phyloP scores from a whole-genome alignment of 2,113 vertebrate genomes.

The Toxotes jaculatrix region DNA sequence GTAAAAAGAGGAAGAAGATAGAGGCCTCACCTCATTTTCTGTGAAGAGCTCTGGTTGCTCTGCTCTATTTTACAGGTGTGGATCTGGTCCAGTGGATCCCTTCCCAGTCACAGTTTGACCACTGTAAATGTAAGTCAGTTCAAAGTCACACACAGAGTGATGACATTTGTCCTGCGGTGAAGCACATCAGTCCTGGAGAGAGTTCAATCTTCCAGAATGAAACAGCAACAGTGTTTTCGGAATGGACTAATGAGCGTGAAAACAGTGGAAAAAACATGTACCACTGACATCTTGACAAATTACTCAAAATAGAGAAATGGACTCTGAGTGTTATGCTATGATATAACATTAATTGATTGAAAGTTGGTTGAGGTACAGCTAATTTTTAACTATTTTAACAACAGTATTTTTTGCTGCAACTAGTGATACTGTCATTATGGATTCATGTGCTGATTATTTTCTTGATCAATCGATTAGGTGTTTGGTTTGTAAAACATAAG shows the following conservation, averaged over 20 bases:
- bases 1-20: background rate
- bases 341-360: too few species aligned
- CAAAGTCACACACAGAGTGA: slow-evolving; percentile 19
- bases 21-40: background rate
- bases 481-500: background rate
- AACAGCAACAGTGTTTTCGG: background rate
- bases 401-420: background rate
- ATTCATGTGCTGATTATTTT: background rate
- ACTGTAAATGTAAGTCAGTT: slow-evolving; percentile 17
- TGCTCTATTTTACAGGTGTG: slow-evolving; percentile 15
- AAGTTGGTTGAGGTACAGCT: background rate
- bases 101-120: slow-evolving; percentile 16
- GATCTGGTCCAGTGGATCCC: slow-evolving; percentile 21
- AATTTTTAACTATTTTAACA: background rate
- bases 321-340: too few species aligned
- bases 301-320: too few species aligned
- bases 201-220: slow-evolving; percentile 22
- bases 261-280: background rate
- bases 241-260: background rate
- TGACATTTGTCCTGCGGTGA: slow-evolving; percentile 18
- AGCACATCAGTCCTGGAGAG: slow-evolving; percentile 28
- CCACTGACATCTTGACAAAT: background rate
- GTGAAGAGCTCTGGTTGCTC: slow-evolving; percentile 27
- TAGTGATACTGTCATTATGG: background rate
- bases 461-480: too few species aligned